These are phyloP conservation scores for Thalpophila matura DNA, from an alignment of 2,888 invertebrate genomes.

Conservation along the genomic window DNA sequence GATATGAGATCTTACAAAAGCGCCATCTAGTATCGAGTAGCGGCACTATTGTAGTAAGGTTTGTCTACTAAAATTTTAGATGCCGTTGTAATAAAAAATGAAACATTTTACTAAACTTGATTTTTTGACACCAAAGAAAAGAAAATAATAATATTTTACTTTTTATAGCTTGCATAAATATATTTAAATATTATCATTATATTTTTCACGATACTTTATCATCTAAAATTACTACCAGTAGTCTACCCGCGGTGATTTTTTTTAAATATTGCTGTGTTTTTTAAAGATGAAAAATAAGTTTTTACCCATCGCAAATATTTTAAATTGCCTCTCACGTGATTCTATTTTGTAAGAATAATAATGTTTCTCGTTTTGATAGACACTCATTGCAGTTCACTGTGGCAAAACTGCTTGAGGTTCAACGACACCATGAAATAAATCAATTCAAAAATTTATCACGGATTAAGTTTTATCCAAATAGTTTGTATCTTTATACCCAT, in stretches of 20 bases:
- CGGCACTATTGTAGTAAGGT: slow-evolving; percentile 49
- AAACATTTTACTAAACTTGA: neutral
- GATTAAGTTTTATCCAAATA: neutral
- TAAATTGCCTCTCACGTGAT: slow-evolving; percentile 19
- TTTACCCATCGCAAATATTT: slow-evolving; percentile 20
- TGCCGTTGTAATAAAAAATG: slow-evolving; percentile 60
- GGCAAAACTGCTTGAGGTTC: slow-evolving; percentile 21
- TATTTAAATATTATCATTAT: neutral
- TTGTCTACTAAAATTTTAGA: slow-evolving; percentile 49
- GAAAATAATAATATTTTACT: neutral
- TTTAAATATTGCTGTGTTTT: no score
- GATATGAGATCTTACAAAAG: neutral
- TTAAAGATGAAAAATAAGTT: no score
- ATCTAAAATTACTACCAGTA: neutral
- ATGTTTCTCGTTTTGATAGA: slow-evolving; percentile 18
- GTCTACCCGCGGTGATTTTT: no score
- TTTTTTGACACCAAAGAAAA: neutral
- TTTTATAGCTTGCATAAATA: neutral
- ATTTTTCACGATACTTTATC: neutral
- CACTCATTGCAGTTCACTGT: slow-evolving; percentile 26
- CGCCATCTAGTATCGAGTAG: slow-evolving; percentile 80
- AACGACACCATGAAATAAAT: slow-evolving; percentile 12
- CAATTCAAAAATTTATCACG: slow-evolving; percentile 5
- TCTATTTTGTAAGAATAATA: slow-evolving; percentile 14
- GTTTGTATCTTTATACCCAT: neutral